A percentile compares a stretch with the other conserved stretches of the same genome.
These are phyloP conservation scores for Gadus macrocephalus DNA, from an alignment of 2,113 vertebrate genomes.

Conservation along the genomic window DNA sequence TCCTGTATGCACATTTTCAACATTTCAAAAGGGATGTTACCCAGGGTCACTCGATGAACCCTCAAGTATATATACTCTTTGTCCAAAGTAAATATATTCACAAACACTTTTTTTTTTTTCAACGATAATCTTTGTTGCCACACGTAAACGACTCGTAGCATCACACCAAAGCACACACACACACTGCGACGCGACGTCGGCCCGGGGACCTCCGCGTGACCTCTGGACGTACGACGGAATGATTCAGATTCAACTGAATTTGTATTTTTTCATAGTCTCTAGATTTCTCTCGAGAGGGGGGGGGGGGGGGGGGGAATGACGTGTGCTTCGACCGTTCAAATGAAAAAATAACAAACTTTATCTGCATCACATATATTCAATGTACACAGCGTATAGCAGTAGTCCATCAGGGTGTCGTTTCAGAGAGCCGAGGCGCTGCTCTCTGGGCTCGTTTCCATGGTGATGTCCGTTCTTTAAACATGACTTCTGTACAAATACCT, in stretches of 20 bases:
- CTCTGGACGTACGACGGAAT: slow-evolving; percentile 7
- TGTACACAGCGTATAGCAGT: slow-evolving; percentile 43
- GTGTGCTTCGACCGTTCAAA: slow-evolving; percentile 30
- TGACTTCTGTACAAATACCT: slow-evolving; percentile 20
- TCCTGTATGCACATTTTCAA: slow-evolving; percentile 24
- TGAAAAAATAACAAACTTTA: slow-evolving; percentile 59
- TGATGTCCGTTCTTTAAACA: neutral
- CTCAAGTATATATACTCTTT: slow-evolving; percentile 45
- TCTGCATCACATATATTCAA: slow-evolving; percentile 55
- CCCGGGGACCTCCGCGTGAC: slow-evolving; percentile 1
- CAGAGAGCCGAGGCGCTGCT: neutral
- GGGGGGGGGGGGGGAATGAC: slow-evolving; percentile 3
- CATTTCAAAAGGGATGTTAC: slow-evolving; percentile 5
- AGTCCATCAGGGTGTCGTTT: slow-evolving; percentile 6
- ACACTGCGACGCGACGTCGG: slow-evolving; percentile 30
- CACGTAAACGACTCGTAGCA: slow-evolving; percentile 30
- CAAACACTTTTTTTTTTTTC: slow-evolving; percentile 30
- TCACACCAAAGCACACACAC: slow-evolving; percentile 31
- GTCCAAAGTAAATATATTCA: slow-evolving; percentile 47
- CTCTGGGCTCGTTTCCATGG: slow-evolving; percentile 2
- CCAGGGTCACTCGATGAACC: slow-evolving; percentile 22
- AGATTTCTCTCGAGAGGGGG: slow-evolving; percentile 13
- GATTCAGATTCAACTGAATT: slow-evolving; percentile 6
- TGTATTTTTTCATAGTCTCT: slow-evolving; percentile 15
- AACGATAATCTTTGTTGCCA: slow-evolving; percentile 22